A percentile compares a stretch with the other conserved stretches of the same genome.
Conservation (phyloP, 2,797 vertebrate genomes). For the Chaetodon trifasciatus region DNA sequence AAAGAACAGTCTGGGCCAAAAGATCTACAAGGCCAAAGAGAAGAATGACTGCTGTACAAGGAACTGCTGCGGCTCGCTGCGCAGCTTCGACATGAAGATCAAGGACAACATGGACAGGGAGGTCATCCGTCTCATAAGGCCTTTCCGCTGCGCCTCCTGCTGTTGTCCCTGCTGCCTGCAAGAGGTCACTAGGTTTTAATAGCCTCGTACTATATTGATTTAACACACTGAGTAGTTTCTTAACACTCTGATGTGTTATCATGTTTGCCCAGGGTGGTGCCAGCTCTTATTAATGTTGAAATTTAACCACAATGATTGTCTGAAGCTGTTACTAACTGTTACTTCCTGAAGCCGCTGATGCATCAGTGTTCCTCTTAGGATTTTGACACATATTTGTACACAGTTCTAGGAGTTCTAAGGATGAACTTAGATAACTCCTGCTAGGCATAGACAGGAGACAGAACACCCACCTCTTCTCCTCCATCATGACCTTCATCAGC, state of each 20-base stretch:
- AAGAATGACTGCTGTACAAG: slow-evolving; percentile 92
- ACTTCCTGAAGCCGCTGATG: not conserved
- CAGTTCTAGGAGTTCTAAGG: too few relatives aligned
- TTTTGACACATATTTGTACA: too few relatives aligned
- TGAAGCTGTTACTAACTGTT: not conserved
- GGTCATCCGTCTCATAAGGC: slow-evolving; percentile 90
- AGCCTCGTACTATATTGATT: not conserved
- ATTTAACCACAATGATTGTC: slow-evolving; percentile 13
- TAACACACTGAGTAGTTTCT: not conserved
- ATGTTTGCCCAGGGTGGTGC: not conserved
- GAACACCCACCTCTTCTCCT: too few relatives aligned
- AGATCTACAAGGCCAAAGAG: slow-evolving; percentile 90
- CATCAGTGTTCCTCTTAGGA: too few relatives aligned
- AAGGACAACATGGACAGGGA: slow-evolving; percentile 88
- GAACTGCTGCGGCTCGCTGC: slow-evolving; percentile 91
- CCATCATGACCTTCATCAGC: too few relatives aligned
- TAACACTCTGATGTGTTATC: not conserved
- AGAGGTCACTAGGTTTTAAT: slow-evolving; percentile 80
- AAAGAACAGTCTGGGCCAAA: slow-evolving; percentile 90
- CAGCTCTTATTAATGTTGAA: slow-evolving; percentile 21
- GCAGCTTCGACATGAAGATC: slow-evolving; percentile 91
- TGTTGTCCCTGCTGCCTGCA: slow-evolving; percentile 93
- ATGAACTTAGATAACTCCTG: too few relatives aligned
- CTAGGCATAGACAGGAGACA: too few relatives aligned
- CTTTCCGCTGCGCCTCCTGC: slow-evolving; percentile 90